Conservation (phyloP, 1,140 invertebrate genomes). For the Babylonia areolata region DNA sequence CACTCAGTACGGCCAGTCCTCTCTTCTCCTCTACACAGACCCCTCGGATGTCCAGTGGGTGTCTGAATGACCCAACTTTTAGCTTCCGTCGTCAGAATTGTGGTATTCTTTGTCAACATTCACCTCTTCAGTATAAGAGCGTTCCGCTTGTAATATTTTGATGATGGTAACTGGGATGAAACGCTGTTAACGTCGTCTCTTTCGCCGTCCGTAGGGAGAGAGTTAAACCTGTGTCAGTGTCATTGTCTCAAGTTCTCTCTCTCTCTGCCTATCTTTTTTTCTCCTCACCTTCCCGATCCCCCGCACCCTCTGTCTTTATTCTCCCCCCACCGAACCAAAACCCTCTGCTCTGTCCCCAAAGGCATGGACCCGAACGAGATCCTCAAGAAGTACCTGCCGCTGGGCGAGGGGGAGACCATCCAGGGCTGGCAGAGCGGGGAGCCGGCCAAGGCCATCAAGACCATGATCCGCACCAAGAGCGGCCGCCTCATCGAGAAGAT, state of each 20-base stretch:
- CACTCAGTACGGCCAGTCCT: no score
- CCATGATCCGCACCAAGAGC: slow-evolving; percentile 73
- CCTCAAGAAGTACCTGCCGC: slow-evolving; percentile 68
- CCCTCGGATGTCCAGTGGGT: no score
- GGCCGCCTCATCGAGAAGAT: slow-evolving; percentile 73
- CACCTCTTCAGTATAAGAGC: no score
- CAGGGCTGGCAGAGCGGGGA: slow-evolving; percentile 71
- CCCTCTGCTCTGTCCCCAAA: background rate
- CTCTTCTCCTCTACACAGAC: no score
- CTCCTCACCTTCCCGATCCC: background rate
- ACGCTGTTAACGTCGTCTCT: no score
- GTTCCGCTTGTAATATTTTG: no score
- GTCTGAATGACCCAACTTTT: no score
- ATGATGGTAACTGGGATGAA: no score
- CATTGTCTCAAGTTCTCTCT: background rate
- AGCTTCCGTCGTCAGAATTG: no score
- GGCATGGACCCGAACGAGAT: slow-evolving; percentile 64
- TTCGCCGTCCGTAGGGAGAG: no score
- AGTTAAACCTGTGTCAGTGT: no score
- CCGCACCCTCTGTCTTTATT: background rate
- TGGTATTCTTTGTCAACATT: no score
- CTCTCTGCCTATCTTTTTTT: background rate
- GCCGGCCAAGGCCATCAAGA: slow-evolving; percentile 72
- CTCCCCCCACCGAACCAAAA: background rate
- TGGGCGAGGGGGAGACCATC: slow-evolving; percentile 68